These are phyloP conservation scores for Macrosoma leucophasiata DNA, from an alignment of 2,888 invertebrate species.

Conservation along the genomic window DNA sequence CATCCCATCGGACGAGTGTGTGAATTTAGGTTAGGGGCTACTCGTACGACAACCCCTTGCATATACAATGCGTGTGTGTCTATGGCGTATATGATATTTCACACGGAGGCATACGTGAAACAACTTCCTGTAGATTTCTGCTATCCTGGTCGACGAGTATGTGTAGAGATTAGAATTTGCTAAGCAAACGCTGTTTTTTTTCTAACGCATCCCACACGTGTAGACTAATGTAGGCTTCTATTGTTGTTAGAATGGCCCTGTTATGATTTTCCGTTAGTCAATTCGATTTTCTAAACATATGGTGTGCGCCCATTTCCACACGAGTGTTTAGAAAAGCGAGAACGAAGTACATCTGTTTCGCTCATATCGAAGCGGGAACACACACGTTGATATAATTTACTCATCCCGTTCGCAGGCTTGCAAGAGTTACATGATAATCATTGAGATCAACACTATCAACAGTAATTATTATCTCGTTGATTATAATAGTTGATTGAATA, in stretches of 20 bases:
- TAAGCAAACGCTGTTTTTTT: conserved; percentile 69
- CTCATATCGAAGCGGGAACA: conserved; percentile 24
- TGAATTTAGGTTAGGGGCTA: conserved; percentile 51
- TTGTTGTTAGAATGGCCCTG: conserved; percentile 22
- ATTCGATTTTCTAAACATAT: conserved; percentile 6
- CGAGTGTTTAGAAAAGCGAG: conserved; percentile 25
- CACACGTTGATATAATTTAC: conserved; percentile 24
- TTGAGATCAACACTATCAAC: too few relatives aligned
- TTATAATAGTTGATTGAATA: too few relatives aligned
- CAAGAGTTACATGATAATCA: too few relatives aligned
- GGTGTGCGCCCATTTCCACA: conserved; percentile 11
- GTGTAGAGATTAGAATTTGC: conserved; percentile 76
- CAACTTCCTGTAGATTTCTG: conserved; percentile 52
- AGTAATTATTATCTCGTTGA: too few relatives aligned
- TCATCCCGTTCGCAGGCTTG: too few relatives aligned
- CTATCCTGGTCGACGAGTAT: conserved; percentile 66
- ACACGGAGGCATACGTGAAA: conserved; percentile 57
- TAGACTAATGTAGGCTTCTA: conserved; percentile 43
- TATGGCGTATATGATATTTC: conserved; percentile 56
- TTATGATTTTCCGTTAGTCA: not conserved
- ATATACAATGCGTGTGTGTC: conserved; percentile 59
- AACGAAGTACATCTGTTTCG: conserved; percentile 14
- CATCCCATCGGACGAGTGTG: conserved; percentile 38
- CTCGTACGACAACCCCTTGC: conserved; percentile 63
- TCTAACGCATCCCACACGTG: conserved; percentile 54